These are phyloP conservation scores for Haliclystus octoradiatus DNA, from an alignment of 30 jellyfish, hydroid and myxozoan species.

Conservation along the genomic window DNA sequence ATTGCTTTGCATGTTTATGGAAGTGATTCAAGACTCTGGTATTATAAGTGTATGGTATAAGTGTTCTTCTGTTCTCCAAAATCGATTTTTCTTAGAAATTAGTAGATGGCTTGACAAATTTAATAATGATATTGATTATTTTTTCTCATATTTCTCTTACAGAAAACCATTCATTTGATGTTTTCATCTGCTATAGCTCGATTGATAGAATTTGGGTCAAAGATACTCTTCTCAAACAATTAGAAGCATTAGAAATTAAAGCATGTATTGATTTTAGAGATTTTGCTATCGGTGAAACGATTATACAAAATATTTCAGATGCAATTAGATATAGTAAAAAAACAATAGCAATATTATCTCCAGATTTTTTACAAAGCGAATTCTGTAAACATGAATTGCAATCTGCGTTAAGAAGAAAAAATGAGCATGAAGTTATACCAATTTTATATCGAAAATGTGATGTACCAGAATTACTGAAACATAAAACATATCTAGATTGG, in stretches of 20 bases:
- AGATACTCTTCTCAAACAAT: constrained; percentile 17
- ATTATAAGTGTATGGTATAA: no score
- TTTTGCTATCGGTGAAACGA: constrained; percentile 46
- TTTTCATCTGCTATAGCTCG: constrained; percentile 68
- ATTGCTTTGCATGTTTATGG: no score
- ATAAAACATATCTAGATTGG: constrained; percentile 84
- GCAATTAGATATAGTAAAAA: constrained; percentile 60
- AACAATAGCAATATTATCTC: constrained; percentile 81
- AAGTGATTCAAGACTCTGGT: no score
- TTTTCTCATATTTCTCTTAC: not conserved
- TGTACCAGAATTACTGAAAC: constrained; percentile 33
- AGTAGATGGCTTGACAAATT: no score
- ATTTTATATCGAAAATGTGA: constrained; percentile 54
- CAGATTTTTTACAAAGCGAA: constrained; percentile 49
- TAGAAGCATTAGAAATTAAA: constrained; percentile 23
- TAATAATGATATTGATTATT: no score
- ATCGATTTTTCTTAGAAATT: no score
- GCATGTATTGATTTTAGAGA: constrained; percentile 71
- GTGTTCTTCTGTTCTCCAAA: no score
- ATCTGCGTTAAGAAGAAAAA: constrained; percentile 44
- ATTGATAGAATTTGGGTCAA: constrained; percentile 77
- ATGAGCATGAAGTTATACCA: constrained; percentile 57
- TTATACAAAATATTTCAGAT: constrained; percentile 52
- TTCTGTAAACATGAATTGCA: constrained; percentile 68
- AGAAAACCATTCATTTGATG: constrained; percentile 24